A percentile compares a stretch with the other conserved stretches of the same genome.
Evolutionary conservation across 2,797 vertebrate species (phyloP).

Genomic region (Psittacula derbiana): DNA sequence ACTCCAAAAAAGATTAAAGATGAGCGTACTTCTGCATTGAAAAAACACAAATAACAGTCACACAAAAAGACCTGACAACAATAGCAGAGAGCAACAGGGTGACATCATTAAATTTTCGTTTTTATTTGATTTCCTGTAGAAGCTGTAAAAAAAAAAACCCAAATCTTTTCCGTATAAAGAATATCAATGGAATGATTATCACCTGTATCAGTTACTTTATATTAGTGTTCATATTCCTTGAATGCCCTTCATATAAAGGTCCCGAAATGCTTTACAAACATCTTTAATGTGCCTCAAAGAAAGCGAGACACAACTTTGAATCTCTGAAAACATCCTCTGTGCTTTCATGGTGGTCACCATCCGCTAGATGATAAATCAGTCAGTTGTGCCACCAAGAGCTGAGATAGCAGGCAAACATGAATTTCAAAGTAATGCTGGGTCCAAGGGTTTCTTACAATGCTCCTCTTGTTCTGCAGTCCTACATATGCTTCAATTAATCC

Average conservation of each 20-base stretch:
- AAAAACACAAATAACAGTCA: neutral
- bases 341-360: neutral
- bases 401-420: neutral
- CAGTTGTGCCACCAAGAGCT: neutral
- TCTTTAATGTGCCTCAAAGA: neutral
- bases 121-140: constrained; percentile 46
- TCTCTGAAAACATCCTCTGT: neutral
- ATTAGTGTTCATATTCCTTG: neutral
- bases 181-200: constrained; percentile 31
- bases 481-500: neutral
- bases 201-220: constrained; percentile 35
- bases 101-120: constrained; percentile 43
- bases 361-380: neutral
- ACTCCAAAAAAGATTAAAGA: neutral
- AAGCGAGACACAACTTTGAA: neutral
- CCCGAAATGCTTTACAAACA: neutral
- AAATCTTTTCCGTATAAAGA: neutral
- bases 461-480: neutral
- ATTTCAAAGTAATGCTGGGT: neutral
- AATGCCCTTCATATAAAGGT: constrained; percentile 28
- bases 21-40: neutral
- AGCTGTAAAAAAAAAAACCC: neutral
- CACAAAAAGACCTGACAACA: constrained; percentile 8
- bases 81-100: neutral
- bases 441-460: neutral